phyloP scores from a whole-genome alignment of 2,797 vertebrate species.

The Chanos chanos region DNA sequence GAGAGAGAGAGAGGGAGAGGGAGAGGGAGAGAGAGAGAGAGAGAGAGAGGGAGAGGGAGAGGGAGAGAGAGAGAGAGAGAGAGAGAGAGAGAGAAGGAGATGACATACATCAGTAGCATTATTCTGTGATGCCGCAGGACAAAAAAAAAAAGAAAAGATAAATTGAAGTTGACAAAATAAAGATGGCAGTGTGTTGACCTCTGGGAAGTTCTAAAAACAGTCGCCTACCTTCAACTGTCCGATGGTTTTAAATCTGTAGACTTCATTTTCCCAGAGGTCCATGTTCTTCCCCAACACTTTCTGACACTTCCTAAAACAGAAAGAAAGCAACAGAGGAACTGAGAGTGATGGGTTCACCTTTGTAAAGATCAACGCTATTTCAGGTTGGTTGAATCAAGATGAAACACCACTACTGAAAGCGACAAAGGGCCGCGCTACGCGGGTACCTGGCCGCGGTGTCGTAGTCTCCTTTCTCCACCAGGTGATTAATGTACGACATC shows the following conservation, averaged over 20 bases:
- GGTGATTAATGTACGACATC: constrained; percentile 90
- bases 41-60: too few species aligned
- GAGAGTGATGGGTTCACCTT: not conserved
- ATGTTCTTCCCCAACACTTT: constrained; percentile 98
- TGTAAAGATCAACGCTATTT: not conserved
- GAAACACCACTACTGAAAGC: too few species aligned
- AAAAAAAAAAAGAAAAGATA: too few species aligned
- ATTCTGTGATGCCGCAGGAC: too few species aligned
- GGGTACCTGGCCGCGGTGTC: constrained; percentile 88
- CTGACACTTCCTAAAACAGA: constrained; percentile 85
- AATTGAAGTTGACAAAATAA: too few species aligned
- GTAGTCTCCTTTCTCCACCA: constrained; percentile 89
- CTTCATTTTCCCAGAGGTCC: constrained; percentile 97
- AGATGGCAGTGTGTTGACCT: too few species aligned
- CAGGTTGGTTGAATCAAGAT: not conserved
- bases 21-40: too few species aligned
- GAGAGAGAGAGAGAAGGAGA: too few species aligned
- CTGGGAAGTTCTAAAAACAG: too few species aligned
- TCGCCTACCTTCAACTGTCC: constrained; percentile 91
- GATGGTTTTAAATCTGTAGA: constrained; percentile 95
- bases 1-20: too few species aligned
- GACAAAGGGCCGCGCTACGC: not conserved
- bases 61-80: too few species aligned
- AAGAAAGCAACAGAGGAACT: not conserved
- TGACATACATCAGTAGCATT: too few species aligned